Evolutionary conservation across 2,113 vertebrate genomes (phyloP).

Genomic region (Progne subis): DNA sequence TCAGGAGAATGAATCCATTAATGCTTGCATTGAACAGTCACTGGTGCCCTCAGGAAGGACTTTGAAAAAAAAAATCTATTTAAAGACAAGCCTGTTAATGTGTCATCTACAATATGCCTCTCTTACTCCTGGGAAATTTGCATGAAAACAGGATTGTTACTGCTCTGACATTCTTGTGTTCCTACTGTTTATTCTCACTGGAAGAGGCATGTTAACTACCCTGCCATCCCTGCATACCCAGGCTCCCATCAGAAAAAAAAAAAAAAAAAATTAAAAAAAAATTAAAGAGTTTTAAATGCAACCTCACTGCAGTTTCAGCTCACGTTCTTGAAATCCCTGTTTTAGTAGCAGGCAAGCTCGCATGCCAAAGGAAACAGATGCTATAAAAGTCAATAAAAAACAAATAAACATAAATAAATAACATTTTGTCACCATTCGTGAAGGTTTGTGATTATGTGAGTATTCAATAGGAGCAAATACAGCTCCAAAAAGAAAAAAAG

Average conservation of each 20-base stretch:
- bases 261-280: background rate
- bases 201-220: background rate
- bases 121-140: conserved; percentile 62
- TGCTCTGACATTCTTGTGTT: conserved; percentile 60
- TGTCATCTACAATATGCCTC: conserved; percentile 64
- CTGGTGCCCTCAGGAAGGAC: conserved; percentile 59
- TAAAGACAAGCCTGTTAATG: conserved; percentile 67
- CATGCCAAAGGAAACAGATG: conserved; percentile 68
- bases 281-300: background rate
- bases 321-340: conserved; percentile 8
- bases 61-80: conserved; percentile 43
- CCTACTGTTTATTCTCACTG: conserved; percentile 43
- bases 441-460: conserved; percentile 43
- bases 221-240: background rate
- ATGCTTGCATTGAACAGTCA: conserved; percentile 44
- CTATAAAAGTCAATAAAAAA: conserved; percentile 59
- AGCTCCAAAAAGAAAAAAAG: conserved; percentile 7
- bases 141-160: conserved; percentile 61
- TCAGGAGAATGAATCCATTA: conserved; percentile 45
- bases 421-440: conserved; percentile 63
- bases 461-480: conserved; percentile 1
- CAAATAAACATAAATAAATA: conserved; percentile 71
- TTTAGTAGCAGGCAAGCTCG: conserved; percentile 23
- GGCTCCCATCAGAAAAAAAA: background rate
- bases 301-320: background rate